Conservation (phyloP, 2,797 vertebrate species). For the Ctenopoma kingsleyae region DNA sequence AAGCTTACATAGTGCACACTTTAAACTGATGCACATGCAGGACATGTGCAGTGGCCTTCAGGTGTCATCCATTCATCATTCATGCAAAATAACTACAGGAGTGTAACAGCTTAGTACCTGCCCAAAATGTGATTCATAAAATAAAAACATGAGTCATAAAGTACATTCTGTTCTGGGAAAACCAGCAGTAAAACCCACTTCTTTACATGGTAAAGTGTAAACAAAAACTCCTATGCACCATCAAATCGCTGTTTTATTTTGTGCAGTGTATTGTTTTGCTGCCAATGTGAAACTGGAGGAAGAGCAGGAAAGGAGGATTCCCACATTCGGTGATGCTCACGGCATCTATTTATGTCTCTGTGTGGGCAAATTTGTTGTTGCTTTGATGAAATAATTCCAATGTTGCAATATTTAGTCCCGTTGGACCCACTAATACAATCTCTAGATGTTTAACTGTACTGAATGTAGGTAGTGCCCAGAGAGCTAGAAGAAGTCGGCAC, state of each 20-base stretch:
- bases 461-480: conserved; percentile 38
- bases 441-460: conserved; percentile 56
- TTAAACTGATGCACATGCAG: not conserved
- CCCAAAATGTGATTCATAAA: conserved; percentile 30
- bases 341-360: conserved; percentile 78
- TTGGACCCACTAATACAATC: conserved; percentile 41
- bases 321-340: conserved; percentile 70
- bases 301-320: conserved; percentile 69
- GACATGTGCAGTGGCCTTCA: not conserved
- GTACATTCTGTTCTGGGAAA: conserved; percentile 43
- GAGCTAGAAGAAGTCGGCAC: conserved; percentile 14
- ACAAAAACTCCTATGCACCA: conserved; percentile 39
- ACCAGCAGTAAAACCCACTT: conserved; percentile 27
- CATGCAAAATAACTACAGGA: not conserved
- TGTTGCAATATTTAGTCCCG: conserved; percentile 49
- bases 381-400: conserved; percentile 73
- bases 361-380: conserved; percentile 78
- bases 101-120: conserved; percentile 1
- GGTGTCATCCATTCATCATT: not conserved
- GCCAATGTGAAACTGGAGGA: conserved; percentile 62
- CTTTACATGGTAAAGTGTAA: conserved; percentile 45
- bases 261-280: conserved; percentile 28
- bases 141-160: conserved; percentile 36
- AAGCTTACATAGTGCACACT: not conserved
- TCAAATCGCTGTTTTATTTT: conserved; percentile 26